phyloP scores from a whole-genome alignment of 2,113 vertebrate species.

The Polyodon spathula region DNA sequence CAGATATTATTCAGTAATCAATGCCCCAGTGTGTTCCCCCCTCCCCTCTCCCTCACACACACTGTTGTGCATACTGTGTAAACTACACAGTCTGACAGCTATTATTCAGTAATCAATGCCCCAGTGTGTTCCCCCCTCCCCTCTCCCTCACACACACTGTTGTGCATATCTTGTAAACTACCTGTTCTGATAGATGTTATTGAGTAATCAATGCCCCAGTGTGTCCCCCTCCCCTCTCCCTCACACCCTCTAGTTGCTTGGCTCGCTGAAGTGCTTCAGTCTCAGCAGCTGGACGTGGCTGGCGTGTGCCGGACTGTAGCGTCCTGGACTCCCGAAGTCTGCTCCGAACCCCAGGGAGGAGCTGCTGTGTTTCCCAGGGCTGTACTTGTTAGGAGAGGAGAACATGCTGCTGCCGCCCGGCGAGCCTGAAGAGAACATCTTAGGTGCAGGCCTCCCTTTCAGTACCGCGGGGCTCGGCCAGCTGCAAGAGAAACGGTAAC shows the following conservation, averaged over 20 bases:
- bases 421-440: conserved; percentile 37
- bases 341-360: not conserved
- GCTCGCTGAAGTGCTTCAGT: conserved; percentile 60
- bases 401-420: conserved; percentile 35
- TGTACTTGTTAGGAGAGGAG: conserved; percentile 53
- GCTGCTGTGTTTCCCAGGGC: conserved; percentile 51
- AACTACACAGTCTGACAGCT: too few relatives aligned
- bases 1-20: too few relatives aligned
- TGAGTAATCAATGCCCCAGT: conserved; percentile 27
- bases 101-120: too few relatives aligned
- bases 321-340: conserved; percentile 66
- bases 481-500: conserved; percentile 58
- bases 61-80: too few relatives aligned
- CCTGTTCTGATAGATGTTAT: conserved; percentile 17
- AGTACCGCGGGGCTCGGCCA: conserved; percentile 75
- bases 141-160: too few relatives aligned
- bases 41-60: too few relatives aligned
- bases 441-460: conserved; percentile 56
- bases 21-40: too few relatives aligned
- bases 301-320: conserved; percentile 71
- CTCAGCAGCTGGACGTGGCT: conserved; percentile 66
- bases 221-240: conserved; percentile 10
- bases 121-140: too few relatives aligned
- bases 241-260: too few relatives aligned
- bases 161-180: conserved; percentile 45